Evolutionary conservation across 2,888 invertebrate species (phyloP).

Genomic region (Empis livida): DNA sequence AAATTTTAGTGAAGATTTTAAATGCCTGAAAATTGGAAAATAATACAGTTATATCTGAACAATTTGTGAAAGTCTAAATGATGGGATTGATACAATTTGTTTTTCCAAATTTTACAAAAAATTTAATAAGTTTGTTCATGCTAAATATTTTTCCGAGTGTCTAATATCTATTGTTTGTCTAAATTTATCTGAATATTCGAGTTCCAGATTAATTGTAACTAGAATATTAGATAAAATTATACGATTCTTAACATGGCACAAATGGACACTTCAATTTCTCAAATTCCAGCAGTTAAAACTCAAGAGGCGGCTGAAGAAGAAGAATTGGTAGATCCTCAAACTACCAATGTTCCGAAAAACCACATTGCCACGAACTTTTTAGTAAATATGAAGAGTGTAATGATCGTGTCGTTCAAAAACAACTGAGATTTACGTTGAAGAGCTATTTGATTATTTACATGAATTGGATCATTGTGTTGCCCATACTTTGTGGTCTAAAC

Average conservation of each 20-base stretch:
- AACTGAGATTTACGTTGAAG: constrained; percentile 82
- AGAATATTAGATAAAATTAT: too few species aligned
- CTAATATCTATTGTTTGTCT: too few species aligned
- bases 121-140: too few species aligned
- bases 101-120: too few species aligned
- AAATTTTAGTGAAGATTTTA: too few species aligned
- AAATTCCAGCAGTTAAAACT: background rate
- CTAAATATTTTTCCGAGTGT: too few species aligned
- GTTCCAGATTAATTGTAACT: too few species aligned
- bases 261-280: constrained; percentile 2
- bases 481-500: constrained; percentile 54
- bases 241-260: constrained; percentile 9
- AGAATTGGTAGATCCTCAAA: constrained; percentile 70
- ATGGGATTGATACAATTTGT: too few species aligned
- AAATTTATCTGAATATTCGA: too few species aligned
- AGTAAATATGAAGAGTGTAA: constrained; percentile 71
- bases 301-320: constrained; percentile 53
- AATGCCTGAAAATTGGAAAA: too few species aligned
- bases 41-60: too few species aligned
- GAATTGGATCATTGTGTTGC: constrained; percentile 87
- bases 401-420: constrained; percentile 73
- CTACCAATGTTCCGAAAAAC: constrained; percentile 47
- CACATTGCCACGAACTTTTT: constrained; percentile 49
- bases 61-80: too few species aligned
- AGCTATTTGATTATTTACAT: constrained; percentile 81